Evolutionary conservation across 2,113 vertebrate species (phyloP).

Genomic region (Delphinapterus leucas): DNA sequence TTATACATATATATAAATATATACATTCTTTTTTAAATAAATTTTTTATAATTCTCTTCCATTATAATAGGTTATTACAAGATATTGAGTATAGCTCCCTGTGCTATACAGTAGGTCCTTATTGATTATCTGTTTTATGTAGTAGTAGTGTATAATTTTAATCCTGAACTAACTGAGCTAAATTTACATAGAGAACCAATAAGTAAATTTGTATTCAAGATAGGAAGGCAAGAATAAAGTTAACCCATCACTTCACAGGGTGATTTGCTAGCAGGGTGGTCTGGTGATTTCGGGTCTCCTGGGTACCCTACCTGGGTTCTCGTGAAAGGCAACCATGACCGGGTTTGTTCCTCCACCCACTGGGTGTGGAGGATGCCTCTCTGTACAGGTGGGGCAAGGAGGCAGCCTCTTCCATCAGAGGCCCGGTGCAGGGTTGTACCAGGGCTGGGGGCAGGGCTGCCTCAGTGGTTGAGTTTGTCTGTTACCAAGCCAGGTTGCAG

Average conservation of each 20-base stretch:
- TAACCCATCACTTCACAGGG: not conserved
- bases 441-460: not conserved
- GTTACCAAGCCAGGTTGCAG: not conserved
- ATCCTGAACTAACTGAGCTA: not conserved
- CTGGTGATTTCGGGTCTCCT: not conserved
- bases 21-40: not conserved
- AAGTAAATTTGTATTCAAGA: not conserved
- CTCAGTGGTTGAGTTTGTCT: not conserved
- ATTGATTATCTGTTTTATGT: not conserved
- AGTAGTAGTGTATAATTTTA: not conserved
- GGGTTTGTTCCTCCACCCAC: not conserved
- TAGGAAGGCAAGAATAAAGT: not conserved
- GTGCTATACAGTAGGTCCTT: not conserved
- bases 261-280: not conserved
- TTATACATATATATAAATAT: not conserved
- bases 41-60: not conserved
- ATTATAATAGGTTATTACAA: not conserved
- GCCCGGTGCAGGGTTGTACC: not conserved
- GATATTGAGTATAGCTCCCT: not conserved
- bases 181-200: not conserved
- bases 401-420: not conserved
- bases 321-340: not conserved
- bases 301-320: not conserved
- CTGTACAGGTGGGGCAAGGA: not conserved
- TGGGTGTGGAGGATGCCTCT: not conserved